Evolutionary conservation across 2,797 vertebrate species (phyloP).

Genomic region (Dermochelys coriacea): DNA sequence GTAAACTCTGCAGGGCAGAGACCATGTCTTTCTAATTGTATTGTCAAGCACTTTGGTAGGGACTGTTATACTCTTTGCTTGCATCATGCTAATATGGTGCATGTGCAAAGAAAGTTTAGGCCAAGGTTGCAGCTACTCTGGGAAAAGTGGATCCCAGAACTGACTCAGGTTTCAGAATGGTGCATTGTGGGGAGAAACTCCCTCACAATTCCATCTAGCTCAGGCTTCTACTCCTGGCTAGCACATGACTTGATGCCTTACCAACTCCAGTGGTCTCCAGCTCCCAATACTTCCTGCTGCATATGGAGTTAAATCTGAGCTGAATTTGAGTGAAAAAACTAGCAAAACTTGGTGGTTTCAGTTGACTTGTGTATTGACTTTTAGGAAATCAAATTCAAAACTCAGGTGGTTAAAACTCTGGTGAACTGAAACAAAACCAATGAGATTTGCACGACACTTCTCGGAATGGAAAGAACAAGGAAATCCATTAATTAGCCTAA

Average conservation of each 20-base stretch:
- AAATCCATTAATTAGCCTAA: neutral
- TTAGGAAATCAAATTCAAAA: neutral
- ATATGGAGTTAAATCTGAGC: neutral
- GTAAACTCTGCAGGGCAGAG: neutral
- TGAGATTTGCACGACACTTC: neutral
- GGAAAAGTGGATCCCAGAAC: neutral
- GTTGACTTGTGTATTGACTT: neutral
- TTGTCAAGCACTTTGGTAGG: neutral
- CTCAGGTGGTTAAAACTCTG: neutral
- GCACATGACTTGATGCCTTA: neutral
- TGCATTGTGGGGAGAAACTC: neutral
- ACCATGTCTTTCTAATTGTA: neutral
- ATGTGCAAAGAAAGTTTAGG: neutral
- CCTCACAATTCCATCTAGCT: neutral
- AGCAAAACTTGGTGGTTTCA: neutral
- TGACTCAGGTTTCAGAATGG: neutral
- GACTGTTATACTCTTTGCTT: neutral
- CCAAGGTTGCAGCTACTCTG: neutral
- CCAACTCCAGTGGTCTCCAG: neutral
- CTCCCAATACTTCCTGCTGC: neutral
- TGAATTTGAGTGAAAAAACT: neutral
- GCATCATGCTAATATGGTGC: neutral
- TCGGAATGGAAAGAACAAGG: neutral
- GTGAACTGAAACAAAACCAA: neutral
- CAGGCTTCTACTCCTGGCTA: neutral